Evolutionary conservation across 2,797 vertebrate species (phyloP).

Genomic region (Galago senegalensis): DNA sequence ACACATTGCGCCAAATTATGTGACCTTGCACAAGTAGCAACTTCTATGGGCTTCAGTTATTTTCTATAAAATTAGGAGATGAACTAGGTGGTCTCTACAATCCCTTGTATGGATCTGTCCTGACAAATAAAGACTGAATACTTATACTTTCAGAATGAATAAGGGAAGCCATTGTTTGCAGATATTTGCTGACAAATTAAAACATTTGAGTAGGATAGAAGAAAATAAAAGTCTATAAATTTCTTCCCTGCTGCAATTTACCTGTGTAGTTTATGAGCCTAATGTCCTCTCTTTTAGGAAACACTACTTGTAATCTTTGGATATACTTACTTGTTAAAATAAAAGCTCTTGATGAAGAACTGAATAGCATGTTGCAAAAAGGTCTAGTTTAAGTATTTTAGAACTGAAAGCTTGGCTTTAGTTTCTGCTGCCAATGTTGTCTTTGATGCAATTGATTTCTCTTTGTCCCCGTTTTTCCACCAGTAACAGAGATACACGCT

Average conservation of each 20-base stretch:
- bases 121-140: slow-evolving; percentile 62
- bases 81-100: neutral
- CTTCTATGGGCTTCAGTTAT: slow-evolving; percentile 48
- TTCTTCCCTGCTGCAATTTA: slow-evolving; percentile 64
- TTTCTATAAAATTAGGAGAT: slow-evolving; percentile 42
- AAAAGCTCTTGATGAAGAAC: slow-evolving; percentile 40
- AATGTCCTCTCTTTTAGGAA: slow-evolving; percentile 63
- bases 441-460: slow-evolving; percentile 32
- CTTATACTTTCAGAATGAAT: slow-evolving; percentile 48
- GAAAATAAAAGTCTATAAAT: slow-evolving; percentile 69
- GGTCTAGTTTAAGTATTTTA: slow-evolving; percentile 19
- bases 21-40: neutral
- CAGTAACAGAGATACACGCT: neutral
- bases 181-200: slow-evolving; percentile 67
- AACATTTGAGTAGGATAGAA: slow-evolving; percentile 58
- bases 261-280: slow-evolving; percentile 19
- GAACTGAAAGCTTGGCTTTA: slow-evolving; percentile 29
- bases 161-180: slow-evolving; percentile 6
- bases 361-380: slow-evolving; percentile 43
- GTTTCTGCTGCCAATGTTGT: neutral
- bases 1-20: neutral
- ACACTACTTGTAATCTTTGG: slow-evolving; percentile 48
- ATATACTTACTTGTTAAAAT: slow-evolving; percentile 64
- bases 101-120: neutral
- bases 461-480: slow-evolving; percentile 25